A percentile compares a stretch with the other conserved stretches of the same genome.
phyloP scores from a whole-genome alignment of 2,888 invertebrate genomes.

The Panzeria rudis region DNA sequence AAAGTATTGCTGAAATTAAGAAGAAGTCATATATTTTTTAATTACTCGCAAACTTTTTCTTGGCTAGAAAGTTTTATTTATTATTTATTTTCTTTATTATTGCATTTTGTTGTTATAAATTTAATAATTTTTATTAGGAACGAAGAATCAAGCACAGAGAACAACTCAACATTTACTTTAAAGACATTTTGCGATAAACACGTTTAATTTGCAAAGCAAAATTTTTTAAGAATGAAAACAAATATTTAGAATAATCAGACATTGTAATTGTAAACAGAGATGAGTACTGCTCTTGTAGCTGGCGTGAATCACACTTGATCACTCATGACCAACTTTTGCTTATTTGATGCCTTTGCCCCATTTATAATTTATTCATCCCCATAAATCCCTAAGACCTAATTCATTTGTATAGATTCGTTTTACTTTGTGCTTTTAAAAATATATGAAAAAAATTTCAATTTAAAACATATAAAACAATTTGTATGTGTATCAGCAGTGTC shows the following conservation, averaged over 20 bases:
- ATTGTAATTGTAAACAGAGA: neutral
- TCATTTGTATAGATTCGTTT: too few species aligned
- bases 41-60: neutral
- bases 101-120: conserved; percentile 3
- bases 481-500: too few species aligned
- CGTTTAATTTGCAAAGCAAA: neutral
- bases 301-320: too few species aligned
- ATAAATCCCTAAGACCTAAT: too few species aligned
- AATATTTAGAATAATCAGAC: neutral
- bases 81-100: neutral
- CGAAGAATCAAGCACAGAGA: neutral
- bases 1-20: neutral
- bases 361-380: too few species aligned
- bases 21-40: neutral
- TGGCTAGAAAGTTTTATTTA: neutral
- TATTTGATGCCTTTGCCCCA: too few species aligned
- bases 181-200: neutral
- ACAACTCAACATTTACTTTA: neutral
- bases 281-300: neutral
- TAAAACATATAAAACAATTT: too few species aligned
- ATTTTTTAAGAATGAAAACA: neutral
- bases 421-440: too few species aligned
- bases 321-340: too few species aligned
- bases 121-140: neutral
- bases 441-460: too few species aligned